Percentiles rank a stretch among this genome's conserved stretches.
phyloP scores from a whole-genome alignment of 2,797 vertebrate species.

The Kryptolebias ocellatus region DNA sequence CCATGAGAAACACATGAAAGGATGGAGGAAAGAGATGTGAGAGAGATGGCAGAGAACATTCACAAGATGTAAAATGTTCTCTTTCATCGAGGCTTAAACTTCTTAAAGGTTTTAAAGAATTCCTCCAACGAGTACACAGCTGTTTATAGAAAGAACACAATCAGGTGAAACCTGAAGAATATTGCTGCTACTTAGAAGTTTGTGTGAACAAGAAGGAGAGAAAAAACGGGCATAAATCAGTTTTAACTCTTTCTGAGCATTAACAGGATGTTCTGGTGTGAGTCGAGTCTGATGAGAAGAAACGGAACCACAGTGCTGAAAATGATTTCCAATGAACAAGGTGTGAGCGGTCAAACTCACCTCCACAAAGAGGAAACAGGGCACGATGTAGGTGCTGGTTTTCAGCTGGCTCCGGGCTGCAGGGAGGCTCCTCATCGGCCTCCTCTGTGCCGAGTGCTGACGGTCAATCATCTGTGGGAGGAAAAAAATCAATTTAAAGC shows the following conservation, averaged over 20 bases:
- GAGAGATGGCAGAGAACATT: slow-evolving; percentile 16
- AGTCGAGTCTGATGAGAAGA: background rate
- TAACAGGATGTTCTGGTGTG: background rate
- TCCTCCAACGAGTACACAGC: too few relatives aligned
- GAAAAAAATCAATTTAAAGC: slow-evolving; percentile 31
- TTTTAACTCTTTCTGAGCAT: background rate
- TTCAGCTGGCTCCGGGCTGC: slow-evolving; percentile 72
- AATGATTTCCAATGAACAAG: background rate
- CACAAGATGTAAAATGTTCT: slow-evolving; percentile 30
- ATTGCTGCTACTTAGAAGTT: too few relatives aligned
- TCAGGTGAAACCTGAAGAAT: too few relatives aligned
- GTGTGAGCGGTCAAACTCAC: slow-evolving; percentile 82
- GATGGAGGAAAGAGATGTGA: slow-evolving; percentile 11
- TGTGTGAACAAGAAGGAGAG: background rate
- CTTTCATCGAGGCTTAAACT: slow-evolving; percentile 6
- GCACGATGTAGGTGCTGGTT: slow-evolving; percentile 90
- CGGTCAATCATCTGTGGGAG: slow-evolving; percentile 70
- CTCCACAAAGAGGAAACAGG: slow-evolving; percentile 93
- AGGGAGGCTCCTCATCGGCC: slow-evolving; percentile 55
- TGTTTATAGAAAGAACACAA: background rate
- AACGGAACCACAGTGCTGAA: background rate
- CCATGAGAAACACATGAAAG: slow-evolving; percentile 51
- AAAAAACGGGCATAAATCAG: background rate
- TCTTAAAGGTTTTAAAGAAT: slow-evolving; percentile 1
- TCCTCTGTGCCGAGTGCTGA: slow-evolving; percentile 57